phyloP scores from a whole-genome alignment of 2,797 vertebrate genomes.

The Vultur gryphus region DNA sequence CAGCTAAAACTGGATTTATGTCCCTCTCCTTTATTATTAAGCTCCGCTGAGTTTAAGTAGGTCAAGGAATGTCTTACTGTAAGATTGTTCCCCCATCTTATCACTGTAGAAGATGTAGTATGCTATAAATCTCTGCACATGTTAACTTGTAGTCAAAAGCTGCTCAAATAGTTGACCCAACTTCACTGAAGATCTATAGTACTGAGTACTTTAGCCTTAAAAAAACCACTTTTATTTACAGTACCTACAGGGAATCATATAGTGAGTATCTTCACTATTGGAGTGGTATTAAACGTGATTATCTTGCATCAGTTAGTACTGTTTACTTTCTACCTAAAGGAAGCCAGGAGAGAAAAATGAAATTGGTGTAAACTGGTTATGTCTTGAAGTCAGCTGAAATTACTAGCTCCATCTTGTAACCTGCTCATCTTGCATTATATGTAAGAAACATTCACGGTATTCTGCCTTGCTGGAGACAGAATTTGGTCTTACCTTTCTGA shows the following conservation, averaged over 20 bases:
- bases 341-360: not conserved
- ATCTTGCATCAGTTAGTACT: not conserved
- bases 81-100: slow-evolving; percentile 4
- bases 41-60: slow-evolving; percentile 4
- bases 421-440: not conserved
- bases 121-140: slow-evolving; percentile 12
- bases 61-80: slow-evolving; percentile 24
- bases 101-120: not conserved
- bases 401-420: not conserved
- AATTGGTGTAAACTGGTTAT: not conserved
- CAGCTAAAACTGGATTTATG: not conserved
- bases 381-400: not conserved
- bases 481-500: not conserved
- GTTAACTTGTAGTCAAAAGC: slow-evolving; percentile 20
- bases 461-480: not conserved
- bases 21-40: not conserved
- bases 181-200: not conserved
- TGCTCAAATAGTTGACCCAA: slow-evolving; percentile 11
- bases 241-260: not conserved
- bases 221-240: not conserved
- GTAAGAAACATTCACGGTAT: not conserved
- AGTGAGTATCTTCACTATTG: not conserved
- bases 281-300: not conserved
- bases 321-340: not conserved
- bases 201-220: slow-evolving; percentile 53